Evolutionary conservation across 1,140 invertebrate species (phyloP), one percentile per base, ranked within the genome.

Genomic region (Diorhabda sublineata): DNA sequence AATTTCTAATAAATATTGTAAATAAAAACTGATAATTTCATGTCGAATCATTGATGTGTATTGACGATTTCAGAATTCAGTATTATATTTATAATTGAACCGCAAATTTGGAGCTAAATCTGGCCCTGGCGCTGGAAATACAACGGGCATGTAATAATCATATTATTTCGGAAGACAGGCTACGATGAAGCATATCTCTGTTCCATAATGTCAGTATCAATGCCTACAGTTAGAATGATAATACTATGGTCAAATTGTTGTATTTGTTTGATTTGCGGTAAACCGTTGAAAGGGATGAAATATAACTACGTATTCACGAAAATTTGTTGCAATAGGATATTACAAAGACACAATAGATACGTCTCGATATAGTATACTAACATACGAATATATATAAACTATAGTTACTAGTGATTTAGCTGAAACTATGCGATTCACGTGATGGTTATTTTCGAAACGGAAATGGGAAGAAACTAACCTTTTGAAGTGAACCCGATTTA

Each of bases 161-260:
- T 65, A 65, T 65, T 65, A 65, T 65, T 65, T 65, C 64, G 64
- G 64, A 65, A 65, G 64, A 65, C 64, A 52, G 43, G 52, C 52
- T 41, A 26, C 64, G 5, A 44, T 65, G 47, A 65, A 65, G 44
- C 56, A 26, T 65, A 65, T 65, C 64, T 65, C 44, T 45, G 52
- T 65, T 65, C 58, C 64, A 65, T 52, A 58, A 65, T 65, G 64
- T 26, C n/a, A 52, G 6, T 52, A 52, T 52, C 47, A 52, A 8
- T 52, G 47, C 47, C 47, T 8, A n/a, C 47, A 6, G 47, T 8
- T 8, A n/a, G 47, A n/a, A 52, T 52, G 47, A 52, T n/a, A 52
- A 52, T 52, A n/a, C 47, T 52, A 6, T 3, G 47, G 47, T 52
- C 47, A 52, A 52, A 52, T 52, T 52, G 47, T 52, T 52, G 47